Conservation (phyloP, 2,797 vertebrate genomes). For the Muscicapa striata region DNA sequence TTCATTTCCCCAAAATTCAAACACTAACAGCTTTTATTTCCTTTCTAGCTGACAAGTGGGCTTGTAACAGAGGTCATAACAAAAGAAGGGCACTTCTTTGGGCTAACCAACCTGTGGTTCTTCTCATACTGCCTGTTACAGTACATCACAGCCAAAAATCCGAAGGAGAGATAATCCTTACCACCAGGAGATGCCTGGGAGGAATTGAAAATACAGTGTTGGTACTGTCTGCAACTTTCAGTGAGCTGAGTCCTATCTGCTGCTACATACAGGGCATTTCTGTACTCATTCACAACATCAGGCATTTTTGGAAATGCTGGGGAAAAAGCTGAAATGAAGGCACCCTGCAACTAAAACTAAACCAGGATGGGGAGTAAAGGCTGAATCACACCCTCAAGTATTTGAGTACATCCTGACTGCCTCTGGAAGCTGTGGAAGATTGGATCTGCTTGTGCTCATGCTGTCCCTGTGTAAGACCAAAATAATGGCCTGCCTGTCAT, state of each 20-base stretch:
- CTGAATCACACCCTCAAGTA: background rate
- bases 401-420: background rate
- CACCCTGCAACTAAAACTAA: background rate
- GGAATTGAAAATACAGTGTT: background rate
- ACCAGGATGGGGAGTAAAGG: background rate
- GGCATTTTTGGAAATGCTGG: background rate
- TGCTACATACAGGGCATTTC: background rate
- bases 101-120: background rate
- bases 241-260: background rate
- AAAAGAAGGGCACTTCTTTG: background rate
- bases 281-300: background rate
- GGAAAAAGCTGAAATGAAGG: background rate
- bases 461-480: background rate
- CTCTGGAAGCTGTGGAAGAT: background rate
- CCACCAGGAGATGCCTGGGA: background rate
- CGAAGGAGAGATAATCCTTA: background rate
- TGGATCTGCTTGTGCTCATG: background rate
- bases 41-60: background rate
- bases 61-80: background rate
- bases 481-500: background rate
- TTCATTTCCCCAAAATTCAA: background rate
- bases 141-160: background rate
- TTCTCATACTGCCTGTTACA: background rate
- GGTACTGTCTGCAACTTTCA: background rate
- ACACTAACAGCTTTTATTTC: background rate